Percentiles rank a stretch among this genome's conserved stretches.
phyloP scores from a whole-genome alignment of 2,797 vertebrate species.

The Spinibarbus caldwelli region DNA sequence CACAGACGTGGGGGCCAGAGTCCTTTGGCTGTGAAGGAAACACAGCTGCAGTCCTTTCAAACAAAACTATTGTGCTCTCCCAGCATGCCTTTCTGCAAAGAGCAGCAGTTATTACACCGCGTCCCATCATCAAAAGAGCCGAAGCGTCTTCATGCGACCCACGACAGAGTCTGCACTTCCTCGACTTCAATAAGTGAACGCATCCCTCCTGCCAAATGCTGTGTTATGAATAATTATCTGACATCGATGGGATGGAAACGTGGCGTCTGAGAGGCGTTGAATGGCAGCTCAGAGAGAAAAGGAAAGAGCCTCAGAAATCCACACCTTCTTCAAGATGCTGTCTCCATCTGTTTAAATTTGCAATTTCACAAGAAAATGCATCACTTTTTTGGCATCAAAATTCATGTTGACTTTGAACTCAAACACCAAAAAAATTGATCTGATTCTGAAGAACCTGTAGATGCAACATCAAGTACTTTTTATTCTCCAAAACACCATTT shows the following conservation, averaged over 20 bases:
- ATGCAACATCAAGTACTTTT: not conserved
- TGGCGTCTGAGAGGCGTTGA: slow-evolving; percentile 10
- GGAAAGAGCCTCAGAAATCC: not conserved
- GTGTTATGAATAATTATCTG: slow-evolving; percentile 32
- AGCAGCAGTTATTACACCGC: slow-evolving; percentile 30
- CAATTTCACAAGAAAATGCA: not conserved
- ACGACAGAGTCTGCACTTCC: slow-evolving; percentile 3
- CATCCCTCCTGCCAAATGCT: not conserved
- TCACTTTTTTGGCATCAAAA: not conserved
- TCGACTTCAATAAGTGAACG: not conserved
- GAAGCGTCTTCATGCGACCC: not conserved
- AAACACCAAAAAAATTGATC: not conserved
- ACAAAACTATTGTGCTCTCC: slow-evolving; percentile 32
- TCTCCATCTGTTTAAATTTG: slow-evolving; percentile 17
- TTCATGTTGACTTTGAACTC: not conserved
- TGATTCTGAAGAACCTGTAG: not conserved
- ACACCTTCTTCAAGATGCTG: not conserved
- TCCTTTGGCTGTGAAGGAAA: slow-evolving; percentile 20
- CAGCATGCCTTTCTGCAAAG: slow-evolving; percentile 43
- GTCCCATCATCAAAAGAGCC: slow-evolving; percentile 34
- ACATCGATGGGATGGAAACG: not conserved
- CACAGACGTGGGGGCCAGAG: not conserved
- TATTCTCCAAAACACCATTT: too few species aligned
- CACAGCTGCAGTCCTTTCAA: slow-evolving; percentile 12
- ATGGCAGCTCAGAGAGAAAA: not conserved